Base-by-base conservation (phyloP, 2,797 vertebrate species). In the Melanotaenia pygmaea region DNA sequence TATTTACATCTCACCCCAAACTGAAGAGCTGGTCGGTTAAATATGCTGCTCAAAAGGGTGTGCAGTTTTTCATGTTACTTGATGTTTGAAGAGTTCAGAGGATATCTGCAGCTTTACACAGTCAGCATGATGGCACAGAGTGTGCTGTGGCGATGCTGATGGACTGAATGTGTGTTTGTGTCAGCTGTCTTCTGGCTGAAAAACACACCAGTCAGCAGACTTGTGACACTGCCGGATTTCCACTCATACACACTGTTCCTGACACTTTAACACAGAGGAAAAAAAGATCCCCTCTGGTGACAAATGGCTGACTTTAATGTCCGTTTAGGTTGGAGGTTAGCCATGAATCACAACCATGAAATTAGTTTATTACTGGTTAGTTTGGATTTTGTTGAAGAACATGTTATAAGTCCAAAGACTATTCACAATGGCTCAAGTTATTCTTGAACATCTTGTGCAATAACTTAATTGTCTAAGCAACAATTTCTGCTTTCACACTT, bases 101-200 rank as follows among this genome's bases (percentile, higher is more conserved):
- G 63, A 60, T 71, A 81, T 81, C 60, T 60, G 7, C 56, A 77
- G 59, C 79, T 86, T 71, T 38, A 79, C 77, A 24, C 53, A 37
- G 82, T 92, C 91, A 89, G 89, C 87, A 82, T 35, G 71, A 66
- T 16, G 34, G 67, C 68, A 68, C 51, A 84, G 81, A 74, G 67
- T 51, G 28, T 40, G 65, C 45, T 56, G 79, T 45, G 70, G 53
- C 34, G 20, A 47, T 45, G 67, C 66, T 58, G 72, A 83, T 78
- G 69, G 32, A 34, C 66, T 56, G 76, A 72, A 69, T 77, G 73
- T 68, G 81, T 70, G 76, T 79, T 76, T 72, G 83, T 80, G 81
- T 88, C 88, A 88, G 88, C 83, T 79, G 57, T 84, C 77, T 86
- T 63, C 72, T 59, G 68, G 64, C 68, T 60, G 16, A 35, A 43